Conservation (phyloP, 2,888 invertebrate species). For the Plutella xylostella region DNA sequence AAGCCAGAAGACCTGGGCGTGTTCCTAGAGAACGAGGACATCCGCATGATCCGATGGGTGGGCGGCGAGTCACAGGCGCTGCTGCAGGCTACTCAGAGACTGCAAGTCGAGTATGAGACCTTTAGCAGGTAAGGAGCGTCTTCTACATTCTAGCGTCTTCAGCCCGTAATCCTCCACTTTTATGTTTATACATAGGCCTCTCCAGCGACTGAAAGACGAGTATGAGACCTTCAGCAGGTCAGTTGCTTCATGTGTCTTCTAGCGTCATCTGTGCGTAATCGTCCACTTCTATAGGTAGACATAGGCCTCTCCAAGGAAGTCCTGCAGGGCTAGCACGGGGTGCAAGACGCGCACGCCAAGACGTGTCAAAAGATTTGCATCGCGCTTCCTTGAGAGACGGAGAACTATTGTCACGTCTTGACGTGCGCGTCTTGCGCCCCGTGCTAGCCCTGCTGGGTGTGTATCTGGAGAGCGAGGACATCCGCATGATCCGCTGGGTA, state of each 20-base stretch:
- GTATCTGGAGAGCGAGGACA: slow-evolving; percentile 55
- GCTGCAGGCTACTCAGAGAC: slow-evolving; percentile 64
- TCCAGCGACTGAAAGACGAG: slow-evolving; percentile 68
- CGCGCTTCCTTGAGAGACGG: too few species aligned
- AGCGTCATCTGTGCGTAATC: too few species aligned
- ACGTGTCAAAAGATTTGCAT: too few species aligned
- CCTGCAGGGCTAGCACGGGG: too few species aligned
- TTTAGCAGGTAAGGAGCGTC: slow-evolving; percentile 25
- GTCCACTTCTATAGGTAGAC: too few species aligned
- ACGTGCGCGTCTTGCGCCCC: too few species aligned
- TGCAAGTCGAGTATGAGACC: slow-evolving; percentile 67
- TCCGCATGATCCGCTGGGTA: slow-evolving; percentile 67
- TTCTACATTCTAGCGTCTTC: not conserved
- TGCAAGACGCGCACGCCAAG: too few species aligned
- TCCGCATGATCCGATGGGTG: slow-evolving; percentile 67
- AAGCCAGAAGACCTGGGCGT: slow-evolving; percentile 70
- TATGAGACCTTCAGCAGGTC: slow-evolving; percentile 55
- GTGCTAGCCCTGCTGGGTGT: too few species aligned
- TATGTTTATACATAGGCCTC: slow-evolving; percentile 27
- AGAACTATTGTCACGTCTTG: too few species aligned
- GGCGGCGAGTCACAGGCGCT: slow-evolving; percentile 77
- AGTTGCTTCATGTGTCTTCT: too few species aligned
- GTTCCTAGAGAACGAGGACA: slow-evolving; percentile 55
- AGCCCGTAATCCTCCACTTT: not conserved
- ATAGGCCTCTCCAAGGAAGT: too few species aligned